A percentile compares a stretch with the other conserved stretches of the same genome.
phyloP scores from a whole-genome alignment of 2,113 vertebrate genomes.

The Urocolius indicus region DNA sequence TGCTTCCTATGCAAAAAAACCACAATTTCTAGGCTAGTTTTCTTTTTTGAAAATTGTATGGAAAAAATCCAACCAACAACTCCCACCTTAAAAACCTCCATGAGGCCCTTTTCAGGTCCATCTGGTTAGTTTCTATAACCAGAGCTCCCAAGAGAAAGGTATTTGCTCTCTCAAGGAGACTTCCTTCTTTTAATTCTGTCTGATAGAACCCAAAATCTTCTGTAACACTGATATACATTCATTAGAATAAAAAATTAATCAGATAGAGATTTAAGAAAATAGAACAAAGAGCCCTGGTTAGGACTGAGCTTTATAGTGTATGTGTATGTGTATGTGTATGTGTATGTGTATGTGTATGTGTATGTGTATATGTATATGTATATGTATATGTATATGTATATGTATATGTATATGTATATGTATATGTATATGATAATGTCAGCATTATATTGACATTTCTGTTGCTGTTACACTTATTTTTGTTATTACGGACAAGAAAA shows the following conservation, averaged over 20 bases:
- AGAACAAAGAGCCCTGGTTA: background rate
- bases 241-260: background rate
- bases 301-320: background rate
- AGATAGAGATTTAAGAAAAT: background rate
- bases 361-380: no score
- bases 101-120: background rate
- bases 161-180: background rate
- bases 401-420: no score
- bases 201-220: background rate
- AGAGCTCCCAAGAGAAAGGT: background rate
- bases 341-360: no score
- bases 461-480: background rate
- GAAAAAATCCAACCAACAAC: background rate
- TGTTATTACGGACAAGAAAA: background rate
- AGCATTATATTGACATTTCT: background rate
- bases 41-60: background rate
- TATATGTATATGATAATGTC: background rate
- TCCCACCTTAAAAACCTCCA: background rate
- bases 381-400: no score
- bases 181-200: background rate
- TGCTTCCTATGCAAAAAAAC: slow-evolving; percentile 14
- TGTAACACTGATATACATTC: background rate
- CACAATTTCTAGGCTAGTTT: background rate
- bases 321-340: no score
- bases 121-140: background rate